Percentiles rank a stretch among this genome's conserved stretches.
Evolutionary conservation across 2,888 invertebrate genomes (phyloP).

Genomic region (Ophion ellenae): DNA sequence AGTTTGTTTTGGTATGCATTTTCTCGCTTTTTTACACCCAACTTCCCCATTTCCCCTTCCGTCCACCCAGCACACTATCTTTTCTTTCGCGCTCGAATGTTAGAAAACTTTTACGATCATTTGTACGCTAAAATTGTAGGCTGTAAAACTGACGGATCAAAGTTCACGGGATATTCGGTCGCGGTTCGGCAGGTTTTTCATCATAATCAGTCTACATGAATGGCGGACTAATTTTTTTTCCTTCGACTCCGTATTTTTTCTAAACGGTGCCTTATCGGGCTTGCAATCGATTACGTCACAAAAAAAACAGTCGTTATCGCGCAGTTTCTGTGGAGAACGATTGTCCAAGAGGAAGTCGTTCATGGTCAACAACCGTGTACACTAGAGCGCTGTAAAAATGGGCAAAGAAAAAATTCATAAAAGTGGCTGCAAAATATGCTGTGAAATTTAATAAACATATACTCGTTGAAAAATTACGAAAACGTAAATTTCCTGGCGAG

Average conservation of each 20-base stretch:
- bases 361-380: background rate
- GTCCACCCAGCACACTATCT: slow-evolving; percentile 34
- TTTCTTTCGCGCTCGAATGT: slow-evolving; percentile 15
- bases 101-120: slow-evolving; percentile 10
- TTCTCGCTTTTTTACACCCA: slow-evolving; percentile 50
- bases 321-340: background rate
- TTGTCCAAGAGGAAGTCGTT: background rate
- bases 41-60: background rate
- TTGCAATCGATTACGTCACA: slow-evolving; percentile 53
- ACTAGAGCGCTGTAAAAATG: background rate
- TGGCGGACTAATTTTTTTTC: background rate
- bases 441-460: background rate
- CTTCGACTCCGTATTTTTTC: slow-evolving; percentile 13
- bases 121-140: slow-evolving; percentile 14
- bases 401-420: background rate
- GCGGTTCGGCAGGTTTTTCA: slow-evolving; percentile 12
- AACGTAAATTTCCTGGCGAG: no score
- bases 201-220: background rate
- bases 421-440: background rate
- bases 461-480: no score
- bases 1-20: slow-evolving; percentile 68
- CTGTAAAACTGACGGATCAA: background rate
- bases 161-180: slow-evolving; percentile 8
- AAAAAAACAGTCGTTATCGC: slow-evolving; percentile 23
- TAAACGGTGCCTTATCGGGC: slow-evolving; percentile 28